Percentiles rank a stretch among this genome's conserved stretches.
phyloP scores from a whole-genome alignment of 2,113 vertebrate species.

The Plestiodon gilberti region DNA sequence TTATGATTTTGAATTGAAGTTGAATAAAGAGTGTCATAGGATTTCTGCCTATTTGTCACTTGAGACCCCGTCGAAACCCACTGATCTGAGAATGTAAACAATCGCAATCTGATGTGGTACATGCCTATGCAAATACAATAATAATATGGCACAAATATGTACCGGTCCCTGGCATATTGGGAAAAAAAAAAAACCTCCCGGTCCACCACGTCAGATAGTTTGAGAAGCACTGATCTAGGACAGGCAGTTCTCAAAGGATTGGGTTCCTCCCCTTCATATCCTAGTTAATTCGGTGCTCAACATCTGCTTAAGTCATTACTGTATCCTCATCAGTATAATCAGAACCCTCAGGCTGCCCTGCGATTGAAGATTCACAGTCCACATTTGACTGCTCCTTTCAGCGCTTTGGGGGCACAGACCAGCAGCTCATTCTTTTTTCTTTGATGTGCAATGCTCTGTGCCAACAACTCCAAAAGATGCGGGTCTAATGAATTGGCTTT shows the following conservation, averaged over 20 bases:
- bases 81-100: no score
- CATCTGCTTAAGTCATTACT: slow-evolving; percentile 68
- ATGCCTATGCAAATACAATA: no score
- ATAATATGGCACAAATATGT: no score
- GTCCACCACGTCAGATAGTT: no score
- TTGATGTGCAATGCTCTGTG: slow-evolving; percentile 74
- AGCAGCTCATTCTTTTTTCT: slow-evolving; percentile 72
- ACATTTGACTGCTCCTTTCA: slow-evolving; percentile 64
- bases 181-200: no score
- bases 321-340: slow-evolving; percentile 69
- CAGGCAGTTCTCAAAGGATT: slow-evolving; percentile 56
- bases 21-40: no score
- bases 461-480: slow-evolving; percentile 76
- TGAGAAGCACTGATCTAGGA: slow-evolving; percentile 10
- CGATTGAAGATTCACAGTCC: slow-evolving; percentile 64
- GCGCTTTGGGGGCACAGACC: slow-evolving; percentile 69
- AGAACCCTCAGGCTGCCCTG: slow-evolving; percentile 66
- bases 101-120: no score
- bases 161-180: no score
- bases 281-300: slow-evolving; percentile 61
- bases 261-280: slow-evolving; percentile 53
- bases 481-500: slow-evolving; percentile 80
- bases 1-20: no score
- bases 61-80: no score
- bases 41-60: no score